Evolutionary conservation across 92 coral and sea anemone species (phyloP), one percentile per base, ranked within the genome.

Genomic region (Zoanthus gigantus): DNA sequence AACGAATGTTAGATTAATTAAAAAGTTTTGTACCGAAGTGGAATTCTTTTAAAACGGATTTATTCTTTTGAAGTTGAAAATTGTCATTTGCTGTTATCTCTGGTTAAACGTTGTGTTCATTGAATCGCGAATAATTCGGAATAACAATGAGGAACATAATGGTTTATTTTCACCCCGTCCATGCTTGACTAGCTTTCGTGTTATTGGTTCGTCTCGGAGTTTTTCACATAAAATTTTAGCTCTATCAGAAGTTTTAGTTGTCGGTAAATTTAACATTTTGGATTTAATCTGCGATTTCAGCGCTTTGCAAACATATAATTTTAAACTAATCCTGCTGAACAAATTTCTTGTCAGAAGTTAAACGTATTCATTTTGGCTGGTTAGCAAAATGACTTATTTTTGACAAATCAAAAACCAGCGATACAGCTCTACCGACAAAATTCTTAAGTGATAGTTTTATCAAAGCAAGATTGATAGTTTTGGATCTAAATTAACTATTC

Each of bases 101-200:
- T 87, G 81, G 76, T 89, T 83, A 88, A 77, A 60, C 50, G 72
- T 54, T 37, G 57, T 79, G 84, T 79, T 81, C 74, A 81, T 44
- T 81, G 85, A 67, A 57, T 66, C 85, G 85, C 63, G 85, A 69
- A 48, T 81, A 81, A 81, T 47, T 81, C 85, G 47, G 85, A 81
- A 66, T 81, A 81, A 81, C 85, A 81, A 81, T 65, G 63, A 81
- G 23, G 48, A 65, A 13, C n/a, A 47, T 81, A 81, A 81, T 81
- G 85, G 76, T 81, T 81, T 81, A 81, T 81, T 81, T 81, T 81
- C 85, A 71, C 74, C 85, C 71, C 31, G 74, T 81, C 74, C 10
- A 81, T 48, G 85, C 46, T 81, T 81, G 85, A 81, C 76, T 81
- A 81, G 42, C 74, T n/a, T 81, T 81, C 65, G 61, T 44, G 58